Conservation (phyloP, 2,888 invertebrate genomes). For the Creontiades dilutus region DNA sequence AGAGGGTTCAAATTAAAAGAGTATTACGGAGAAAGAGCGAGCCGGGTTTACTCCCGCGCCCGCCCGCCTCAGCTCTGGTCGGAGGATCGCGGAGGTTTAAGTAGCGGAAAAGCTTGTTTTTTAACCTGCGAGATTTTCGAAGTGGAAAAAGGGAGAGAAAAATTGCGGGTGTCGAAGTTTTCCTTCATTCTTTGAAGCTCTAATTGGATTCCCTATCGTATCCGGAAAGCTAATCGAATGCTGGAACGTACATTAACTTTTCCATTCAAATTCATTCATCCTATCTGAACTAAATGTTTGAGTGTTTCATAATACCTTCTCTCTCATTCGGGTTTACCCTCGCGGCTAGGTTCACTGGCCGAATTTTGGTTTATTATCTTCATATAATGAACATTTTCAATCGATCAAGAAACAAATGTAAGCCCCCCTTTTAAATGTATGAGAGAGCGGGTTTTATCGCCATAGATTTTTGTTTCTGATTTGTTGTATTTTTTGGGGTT, state of each 20-base stretch:
- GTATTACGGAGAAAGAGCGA: conserved; percentile 9
- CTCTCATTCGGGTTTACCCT: too few relatives aligned
- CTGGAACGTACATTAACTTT: background rate
- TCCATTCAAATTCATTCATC: too few relatives aligned
- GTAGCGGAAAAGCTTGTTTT: conserved; percentile 35
- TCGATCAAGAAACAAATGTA: too few relatives aligned
- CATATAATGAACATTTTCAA: too few relatives aligned
- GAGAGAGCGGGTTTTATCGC: too few relatives aligned
- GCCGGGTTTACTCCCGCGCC: background rate
- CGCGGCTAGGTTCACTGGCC: too few relatives aligned
- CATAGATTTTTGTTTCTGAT: too few relatives aligned
- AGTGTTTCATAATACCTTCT: too few relatives aligned
- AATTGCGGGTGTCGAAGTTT: background rate
- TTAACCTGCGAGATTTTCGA: conserved; percentile 2
- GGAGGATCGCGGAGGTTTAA: background rate
- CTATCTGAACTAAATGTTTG: too few relatives aligned
- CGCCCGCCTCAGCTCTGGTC: background rate
- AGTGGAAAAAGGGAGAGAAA: background rate
- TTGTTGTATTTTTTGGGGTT: too few relatives aligned
- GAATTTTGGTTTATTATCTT: too few relatives aligned
- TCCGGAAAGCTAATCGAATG: background rate
- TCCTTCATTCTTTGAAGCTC: background rate
- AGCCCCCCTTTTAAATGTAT: too few relatives aligned
- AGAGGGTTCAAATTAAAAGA: conserved; percentile 23
- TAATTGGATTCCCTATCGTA: background rate